Evolutionary conservation across 1,140 invertebrate species (phyloP).

Genomic region (Drosophila elegans): DNA sequence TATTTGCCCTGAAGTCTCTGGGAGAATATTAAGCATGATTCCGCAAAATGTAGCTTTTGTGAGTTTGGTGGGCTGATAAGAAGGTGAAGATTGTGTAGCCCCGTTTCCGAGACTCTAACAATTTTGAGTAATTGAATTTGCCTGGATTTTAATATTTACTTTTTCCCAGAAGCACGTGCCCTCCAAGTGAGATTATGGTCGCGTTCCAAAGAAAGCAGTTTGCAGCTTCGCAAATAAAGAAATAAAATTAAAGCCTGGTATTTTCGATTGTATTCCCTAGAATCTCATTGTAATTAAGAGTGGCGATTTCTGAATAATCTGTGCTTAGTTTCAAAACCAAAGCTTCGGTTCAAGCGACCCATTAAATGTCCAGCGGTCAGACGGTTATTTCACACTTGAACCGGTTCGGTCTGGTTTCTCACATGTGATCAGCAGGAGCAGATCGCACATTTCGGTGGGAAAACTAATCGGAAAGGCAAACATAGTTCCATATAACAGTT

Average conservation of each 20-base stretch:
- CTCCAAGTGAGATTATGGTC: not conserved
- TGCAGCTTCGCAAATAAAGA: not conserved
- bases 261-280: not conserved
- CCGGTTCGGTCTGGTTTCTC: slow-evolving; percentile 24
- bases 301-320: not conserved
- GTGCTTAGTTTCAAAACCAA: not conserved
- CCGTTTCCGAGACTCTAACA: slow-evolving; percentile 3
- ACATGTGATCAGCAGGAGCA: slow-evolving; percentile 41
- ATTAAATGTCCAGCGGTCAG: not conserved
- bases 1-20: slow-evolving; percentile 4
- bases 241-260: not conserved
- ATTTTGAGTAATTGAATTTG: slow-evolving; percentile 13
- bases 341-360: slow-evolving; percentile 7
- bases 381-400: slow-evolving; percentile 7
- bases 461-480: slow-evolving; percentile 46
- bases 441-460: slow-evolving; percentile 18
- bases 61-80: slow-evolving; percentile 27
- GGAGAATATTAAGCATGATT: slow-evolving; percentile 35
- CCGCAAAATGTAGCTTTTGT: slow-evolving; percentile 24
- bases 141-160: slow-evolving; percentile 17
- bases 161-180: slow-evolving; percentile 19
- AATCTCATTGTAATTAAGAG: not conserved
- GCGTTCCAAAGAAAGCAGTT: slow-evolving; percentile 12
- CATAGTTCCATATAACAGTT: slow-evolving; percentile 42
- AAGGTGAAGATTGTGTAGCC: slow-evolving; percentile 19